These are phyloP conservation scores for Geotrypetes seraphini DNA, from an alignment of 2,797 vertebrate genomes.

Conservation along the genomic window DNA sequence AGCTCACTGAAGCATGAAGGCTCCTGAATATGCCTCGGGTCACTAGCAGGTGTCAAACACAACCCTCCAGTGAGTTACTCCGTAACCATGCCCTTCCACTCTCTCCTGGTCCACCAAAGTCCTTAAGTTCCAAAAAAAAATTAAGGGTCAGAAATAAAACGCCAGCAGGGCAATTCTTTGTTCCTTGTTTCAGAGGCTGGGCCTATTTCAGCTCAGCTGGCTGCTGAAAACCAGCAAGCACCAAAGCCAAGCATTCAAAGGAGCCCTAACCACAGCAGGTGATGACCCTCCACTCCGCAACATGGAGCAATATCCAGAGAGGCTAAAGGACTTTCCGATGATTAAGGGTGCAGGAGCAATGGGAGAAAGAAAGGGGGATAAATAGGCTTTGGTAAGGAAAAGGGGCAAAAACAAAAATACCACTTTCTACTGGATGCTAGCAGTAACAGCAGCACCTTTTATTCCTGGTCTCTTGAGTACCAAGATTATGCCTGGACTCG, in stretches of 20 bases:
- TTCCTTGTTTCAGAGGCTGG: slow-evolving; percentile 23
- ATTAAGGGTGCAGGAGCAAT: slow-evolving; percentile 33
- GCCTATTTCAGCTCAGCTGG: slow-evolving; percentile 31
- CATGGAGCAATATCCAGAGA: slow-evolving; percentile 23
- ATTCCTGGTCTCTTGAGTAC: slow-evolving; percentile 65
- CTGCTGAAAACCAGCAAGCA: slow-evolving; percentile 24
- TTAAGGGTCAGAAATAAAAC: slow-evolving; percentile 28
- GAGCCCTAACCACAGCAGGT: slow-evolving; percentile 32
- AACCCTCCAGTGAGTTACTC: slow-evolving; percentile 33
- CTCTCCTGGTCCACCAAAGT: slow-evolving; percentile 12
- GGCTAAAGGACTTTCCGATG: slow-evolving; percentile 22
- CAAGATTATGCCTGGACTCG: slow-evolving; percentile 73
- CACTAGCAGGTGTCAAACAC: slow-evolving; percentile 33
- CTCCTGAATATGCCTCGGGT: slow-evolving; percentile 32
- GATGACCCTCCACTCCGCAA: slow-evolving; percentile 13
- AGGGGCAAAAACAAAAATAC: too few species aligned
- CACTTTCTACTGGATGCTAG: slow-evolving; percentile 42
- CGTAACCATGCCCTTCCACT: slow-evolving; percentile 12
- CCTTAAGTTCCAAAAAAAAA: slow-evolving; percentile 9
- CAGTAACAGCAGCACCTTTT: slow-evolving; percentile 39
- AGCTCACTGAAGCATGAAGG: too few species aligned
- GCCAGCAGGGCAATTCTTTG: slow-evolving; percentile 13
- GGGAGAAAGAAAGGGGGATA: slow-evolving; percentile 19
- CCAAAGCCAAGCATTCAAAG: slow-evolving; percentile 23
- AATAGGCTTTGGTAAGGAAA: too few species aligned